phyloP scores from a whole-genome alignment of 2,113 vertebrate genomes.

The Amphilophus citrinellus region DNA sequence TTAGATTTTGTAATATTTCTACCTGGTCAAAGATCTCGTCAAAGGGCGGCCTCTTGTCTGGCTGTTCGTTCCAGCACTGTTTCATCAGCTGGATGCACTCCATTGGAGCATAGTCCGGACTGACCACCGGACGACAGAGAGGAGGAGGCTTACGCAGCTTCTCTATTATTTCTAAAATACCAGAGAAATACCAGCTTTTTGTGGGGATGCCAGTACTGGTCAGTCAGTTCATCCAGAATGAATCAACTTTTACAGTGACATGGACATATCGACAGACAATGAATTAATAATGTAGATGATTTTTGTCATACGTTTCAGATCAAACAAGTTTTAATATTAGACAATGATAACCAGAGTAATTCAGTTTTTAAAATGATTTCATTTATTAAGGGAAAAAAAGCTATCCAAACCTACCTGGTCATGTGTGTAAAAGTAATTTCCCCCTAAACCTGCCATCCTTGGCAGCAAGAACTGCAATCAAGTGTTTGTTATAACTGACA shows the following conservation, averaged over 20 bases:
- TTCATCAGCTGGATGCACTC: conserved; percentile 87
- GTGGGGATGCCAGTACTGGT: not conserved
- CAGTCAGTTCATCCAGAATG: not conserved
- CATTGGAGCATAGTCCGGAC: conserved; percentile 79
- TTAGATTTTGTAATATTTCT: not conserved
- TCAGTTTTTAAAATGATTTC: too few relatives aligned
- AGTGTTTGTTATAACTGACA: too few relatives aligned
- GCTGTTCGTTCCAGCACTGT: conserved; percentile 85
- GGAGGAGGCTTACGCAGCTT: conserved; percentile 81
- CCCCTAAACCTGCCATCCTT: too few relatives aligned
- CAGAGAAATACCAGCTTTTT: not conserved
- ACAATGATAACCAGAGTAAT: too few relatives aligned
- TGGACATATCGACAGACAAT: too few relatives aligned
- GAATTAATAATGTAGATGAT: too few relatives aligned
- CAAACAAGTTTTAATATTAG: too few relatives aligned
- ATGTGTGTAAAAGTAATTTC: too few relatives aligned
- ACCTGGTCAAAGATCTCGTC: conserved; percentile 85
- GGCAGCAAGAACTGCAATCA: too few relatives aligned
- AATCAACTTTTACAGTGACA: not conserved
- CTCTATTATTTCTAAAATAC: conserved; percentile 79
- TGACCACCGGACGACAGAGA: conserved; percentile 81
- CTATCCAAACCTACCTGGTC: too few relatives aligned
- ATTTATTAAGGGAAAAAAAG: too few relatives aligned
- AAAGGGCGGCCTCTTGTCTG: conserved; percentile 80
- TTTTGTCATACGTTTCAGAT: too few relatives aligned